Evolutionary conservation across 2,888 invertebrate genomes (phyloP).

Genomic region (Harmothoe impar): DNA sequence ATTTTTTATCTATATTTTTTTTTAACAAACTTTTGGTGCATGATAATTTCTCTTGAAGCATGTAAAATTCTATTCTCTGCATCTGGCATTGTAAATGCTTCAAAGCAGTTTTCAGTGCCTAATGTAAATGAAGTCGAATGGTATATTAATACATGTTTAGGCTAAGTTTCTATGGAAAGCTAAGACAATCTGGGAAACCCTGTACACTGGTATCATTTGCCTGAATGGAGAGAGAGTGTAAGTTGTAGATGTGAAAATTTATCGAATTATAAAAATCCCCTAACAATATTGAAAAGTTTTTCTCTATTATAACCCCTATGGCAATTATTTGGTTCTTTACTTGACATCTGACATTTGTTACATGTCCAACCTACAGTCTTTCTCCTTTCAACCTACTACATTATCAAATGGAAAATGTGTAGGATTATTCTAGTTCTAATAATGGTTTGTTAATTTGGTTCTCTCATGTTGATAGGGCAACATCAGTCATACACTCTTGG

Average conservation of each 20-base stretch:
- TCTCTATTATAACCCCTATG: background rate
- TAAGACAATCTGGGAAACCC: conserved; percentile 26
- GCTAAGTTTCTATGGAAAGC: background rate
- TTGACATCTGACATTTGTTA: background rate
- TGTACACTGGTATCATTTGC: conserved; percentile 49
- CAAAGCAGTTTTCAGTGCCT: background rate
- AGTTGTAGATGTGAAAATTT: conserved; percentile 24
- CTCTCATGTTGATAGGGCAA: conserved; percentile 25
- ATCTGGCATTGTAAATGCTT: conserved; percentile 47
- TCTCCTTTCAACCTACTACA: conserved; percentile 53
- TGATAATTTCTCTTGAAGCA: background rate
- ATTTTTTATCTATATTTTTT: background rate
- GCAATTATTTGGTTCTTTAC: background rate
- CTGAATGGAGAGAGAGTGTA: conserved; percentile 55
- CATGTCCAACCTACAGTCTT: conserved; percentile 46
- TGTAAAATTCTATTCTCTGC: background rate
- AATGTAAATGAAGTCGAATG: background rate
- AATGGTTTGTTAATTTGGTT: conserved; percentile 28
- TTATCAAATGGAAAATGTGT: conserved; percentile 46
- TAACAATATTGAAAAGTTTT: background rate
- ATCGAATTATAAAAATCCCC: background rate
- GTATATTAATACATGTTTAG: background rate
- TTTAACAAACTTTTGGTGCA: conserved; percentile 12
- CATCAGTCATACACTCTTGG: conserved; percentile 57
- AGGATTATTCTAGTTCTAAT: conserved; percentile 41